Conservation (phyloP, 2,797 vertebrate species). For the Muscicapa comitata region DNA sequence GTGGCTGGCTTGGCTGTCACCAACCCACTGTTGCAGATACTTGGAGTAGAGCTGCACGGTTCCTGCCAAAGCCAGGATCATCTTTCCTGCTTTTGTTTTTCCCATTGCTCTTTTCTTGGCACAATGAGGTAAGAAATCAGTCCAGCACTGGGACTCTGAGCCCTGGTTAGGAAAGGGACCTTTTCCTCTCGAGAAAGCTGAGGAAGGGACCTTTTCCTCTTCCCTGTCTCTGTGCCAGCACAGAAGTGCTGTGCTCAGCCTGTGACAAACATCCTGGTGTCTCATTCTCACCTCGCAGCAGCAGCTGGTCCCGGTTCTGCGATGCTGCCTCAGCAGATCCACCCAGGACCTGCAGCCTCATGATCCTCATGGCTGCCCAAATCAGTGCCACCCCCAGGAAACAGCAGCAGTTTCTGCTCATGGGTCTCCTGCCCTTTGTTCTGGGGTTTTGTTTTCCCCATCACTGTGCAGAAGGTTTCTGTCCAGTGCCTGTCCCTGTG, state of each 20-base stretch:
- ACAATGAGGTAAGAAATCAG: neutral
- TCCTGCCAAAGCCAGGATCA: neutral
- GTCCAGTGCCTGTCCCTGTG: neutral
- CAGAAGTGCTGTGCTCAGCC: neutral
- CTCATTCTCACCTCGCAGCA: neutral
- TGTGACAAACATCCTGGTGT: neutral
- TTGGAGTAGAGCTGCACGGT: neutral
- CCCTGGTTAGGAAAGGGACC: neutral
- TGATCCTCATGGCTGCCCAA: rapidly evolving
- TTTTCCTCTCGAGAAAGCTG: neutral
- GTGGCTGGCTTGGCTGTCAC: neutral
- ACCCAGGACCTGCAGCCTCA: rapidly evolving
- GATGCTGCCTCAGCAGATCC: neutral
- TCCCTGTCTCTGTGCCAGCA: neutral
- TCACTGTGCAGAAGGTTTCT: neutral
- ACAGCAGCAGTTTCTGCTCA: neutral
- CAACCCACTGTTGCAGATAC: neutral
- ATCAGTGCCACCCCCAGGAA: neutral
- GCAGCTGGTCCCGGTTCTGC: neutral
- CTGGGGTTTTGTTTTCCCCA: neutral
- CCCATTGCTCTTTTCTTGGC: neutral
- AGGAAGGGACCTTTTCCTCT: neutral
- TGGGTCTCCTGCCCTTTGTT: constrained; percentile 3
- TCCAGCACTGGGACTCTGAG: neutral
- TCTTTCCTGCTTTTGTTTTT: constrained; percentile 23